A percentile compares a stretch with the other conserved stretches of the same genome.
Evolutionary conservation across 2,113 vertebrate genomes (phyloP).

Genomic region (Bubo scandiacus): DNA sequence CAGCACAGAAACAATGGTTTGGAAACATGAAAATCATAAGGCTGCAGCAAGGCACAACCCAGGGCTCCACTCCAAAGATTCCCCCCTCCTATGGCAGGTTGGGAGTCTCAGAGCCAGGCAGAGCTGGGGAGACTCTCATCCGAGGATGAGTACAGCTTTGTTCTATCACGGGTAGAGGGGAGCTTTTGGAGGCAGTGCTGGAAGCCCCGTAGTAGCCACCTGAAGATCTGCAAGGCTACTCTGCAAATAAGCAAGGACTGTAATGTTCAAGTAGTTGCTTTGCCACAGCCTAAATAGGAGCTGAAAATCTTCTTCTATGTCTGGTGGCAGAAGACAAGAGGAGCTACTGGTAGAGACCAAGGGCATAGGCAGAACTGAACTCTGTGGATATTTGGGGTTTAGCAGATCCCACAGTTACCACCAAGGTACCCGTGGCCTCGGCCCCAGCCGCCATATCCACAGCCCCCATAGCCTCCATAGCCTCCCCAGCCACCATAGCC

Average conservation of each 20-base stretch:
- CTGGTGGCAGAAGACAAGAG: too few species aligned
- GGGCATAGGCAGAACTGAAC: neutral
- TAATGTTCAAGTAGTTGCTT: neutral
- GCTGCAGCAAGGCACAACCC: neutral
- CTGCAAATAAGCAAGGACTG: too few species aligned
- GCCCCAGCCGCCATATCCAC: neutral
- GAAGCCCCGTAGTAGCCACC: neutral
- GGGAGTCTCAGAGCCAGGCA: neutral
- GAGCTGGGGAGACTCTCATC: neutral
- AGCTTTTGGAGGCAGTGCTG: neutral
- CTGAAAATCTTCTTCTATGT: neutral
- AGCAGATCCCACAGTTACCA: neutral
- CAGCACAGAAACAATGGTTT: neutral
- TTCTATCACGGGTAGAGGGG: accelerated
- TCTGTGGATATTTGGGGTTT: neutral
- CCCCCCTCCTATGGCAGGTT: accelerated
- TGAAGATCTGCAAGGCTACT: neutral
- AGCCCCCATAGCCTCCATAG: neutral
- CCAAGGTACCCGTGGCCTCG: neutral
- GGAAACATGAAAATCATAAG: accelerated
- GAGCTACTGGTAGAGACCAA: accelerated
- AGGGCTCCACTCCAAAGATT: neutral
- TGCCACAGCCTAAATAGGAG: neutral
- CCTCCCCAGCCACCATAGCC: neutral
- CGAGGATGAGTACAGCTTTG: accelerated